These are phyloP conservation scores for Lichenostomus cassidix DNA, from an alignment of 2,113 vertebrate species.

Conservation along the genomic window DNA sequence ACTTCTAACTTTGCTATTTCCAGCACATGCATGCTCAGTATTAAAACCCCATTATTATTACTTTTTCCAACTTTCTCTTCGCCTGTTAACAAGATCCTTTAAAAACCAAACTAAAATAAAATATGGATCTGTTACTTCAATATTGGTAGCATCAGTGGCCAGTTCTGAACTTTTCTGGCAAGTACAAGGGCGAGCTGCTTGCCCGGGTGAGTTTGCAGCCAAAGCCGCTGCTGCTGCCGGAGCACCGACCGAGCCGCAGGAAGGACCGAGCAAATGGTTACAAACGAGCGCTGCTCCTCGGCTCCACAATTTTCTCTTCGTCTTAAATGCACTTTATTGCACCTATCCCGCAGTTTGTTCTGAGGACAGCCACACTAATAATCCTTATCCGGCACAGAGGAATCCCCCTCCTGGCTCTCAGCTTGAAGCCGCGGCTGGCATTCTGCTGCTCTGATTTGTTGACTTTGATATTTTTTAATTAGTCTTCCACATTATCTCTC, in stretches of 20 bases:
- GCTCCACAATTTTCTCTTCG: background rate
- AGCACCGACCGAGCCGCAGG: background rate
- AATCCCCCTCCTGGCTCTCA: background rate
- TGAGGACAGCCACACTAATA: background rate
- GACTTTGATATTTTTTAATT: conserved; percentile 1
- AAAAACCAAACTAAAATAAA: background rate
- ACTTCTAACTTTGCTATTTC: background rate
- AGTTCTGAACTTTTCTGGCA: background rate
- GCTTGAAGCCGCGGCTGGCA: background rate
- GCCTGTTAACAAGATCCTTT: background rate
- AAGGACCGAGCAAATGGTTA: background rate
- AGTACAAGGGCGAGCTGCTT: background rate
- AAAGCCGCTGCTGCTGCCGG: background rate
- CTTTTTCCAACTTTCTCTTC: background rate
- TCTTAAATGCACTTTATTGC: background rate
- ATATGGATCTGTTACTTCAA: background rate
- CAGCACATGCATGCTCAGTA: too few relatives aligned
- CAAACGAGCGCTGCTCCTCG: background rate
- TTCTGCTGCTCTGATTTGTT: conserved; percentile 21
- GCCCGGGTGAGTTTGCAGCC: background rate
- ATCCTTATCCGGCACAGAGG: background rate
- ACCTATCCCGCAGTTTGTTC: background rate
- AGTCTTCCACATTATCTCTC: background rate
- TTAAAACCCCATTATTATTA: background rate
- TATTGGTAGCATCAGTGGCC: background rate